Evolutionary conservation across 1,140 invertebrate species (phyloP), one percentile per base, ranked within the genome.

Genomic region (Polyergus mexicanus): DNA sequence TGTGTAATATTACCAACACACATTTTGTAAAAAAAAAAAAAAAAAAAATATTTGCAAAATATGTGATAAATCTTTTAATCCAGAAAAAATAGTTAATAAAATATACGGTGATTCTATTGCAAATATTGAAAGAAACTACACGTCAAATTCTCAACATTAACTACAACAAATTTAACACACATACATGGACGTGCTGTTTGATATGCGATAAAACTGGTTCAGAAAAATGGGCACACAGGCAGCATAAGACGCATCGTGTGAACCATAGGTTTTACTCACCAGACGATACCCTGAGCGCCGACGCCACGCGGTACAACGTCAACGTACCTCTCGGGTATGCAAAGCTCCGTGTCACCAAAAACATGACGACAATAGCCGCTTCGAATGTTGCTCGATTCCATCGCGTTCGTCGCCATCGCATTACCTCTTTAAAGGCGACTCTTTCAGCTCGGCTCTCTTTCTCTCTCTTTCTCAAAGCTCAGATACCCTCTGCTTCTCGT

Each of bases 241-340:
- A 51, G 41, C 35, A 22, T 60, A 58, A 63, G 28, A 77, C 22
- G 58, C 16, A 60, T 60, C 10, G 28, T 62, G 22, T 51, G n/a
- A 3, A 44, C 60, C 56, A 25, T 77, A 16, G 22, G 56, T 35
- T 77, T 63, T 76, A 95, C 96, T 97, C 96, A 97, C 96, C 96
- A 97, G 86, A 97, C 97, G 92, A 96, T 95, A 89, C 97, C 97
- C 94, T 97, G 96, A 28, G 96, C 96, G 88, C 97, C 97, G 22
- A 89, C 76, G 72, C 86, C 89, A 66, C 85, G 68, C 54, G 87
- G 87, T 68, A 75, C 81, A 56, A 90, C 83, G 56, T 89, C 80
- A 77, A 89, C 78, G 92, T 97, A 97, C 90, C 96, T 94, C 86
- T 94, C 95, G 62, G 96, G 96, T 77, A 97, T 95, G 87, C 95